Percentiles rank a stretch among this genome's conserved stretches.
phyloP scores from a whole-genome alignment of 2,113 vertebrate genomes.

The Aplodontia rufa region DNA sequence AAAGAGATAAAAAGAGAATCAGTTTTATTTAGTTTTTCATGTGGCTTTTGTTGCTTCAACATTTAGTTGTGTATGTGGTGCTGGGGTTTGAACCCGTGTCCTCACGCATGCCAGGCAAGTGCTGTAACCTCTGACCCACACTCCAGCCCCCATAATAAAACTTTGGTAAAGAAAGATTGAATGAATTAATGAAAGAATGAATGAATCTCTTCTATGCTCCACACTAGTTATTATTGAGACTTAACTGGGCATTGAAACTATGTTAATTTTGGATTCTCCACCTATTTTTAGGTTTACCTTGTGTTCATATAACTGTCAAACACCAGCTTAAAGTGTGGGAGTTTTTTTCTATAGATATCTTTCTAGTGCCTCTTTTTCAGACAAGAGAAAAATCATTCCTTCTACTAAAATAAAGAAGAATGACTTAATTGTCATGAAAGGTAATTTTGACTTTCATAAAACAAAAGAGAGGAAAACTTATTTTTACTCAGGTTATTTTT shows the following conservation, averaged over 20 bases:
- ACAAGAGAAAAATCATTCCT: not conserved
- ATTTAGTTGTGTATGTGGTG: too few species aligned
- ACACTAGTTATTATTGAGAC: not conserved
- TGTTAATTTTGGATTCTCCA: not conserved
- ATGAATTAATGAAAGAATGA: not conserved
- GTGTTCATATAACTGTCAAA: not conserved
- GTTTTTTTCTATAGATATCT: not conserved
- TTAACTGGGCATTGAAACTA: not conserved
- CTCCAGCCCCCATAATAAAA: too few species aligned
- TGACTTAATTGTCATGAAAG: conserved; percentile 42
- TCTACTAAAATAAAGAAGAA: not conserved
- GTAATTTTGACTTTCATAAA: conserved; percentile 29
- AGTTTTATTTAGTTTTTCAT: too few species aligned
- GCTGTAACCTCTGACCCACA: too few species aligned
- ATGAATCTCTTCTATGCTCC: not conserved
- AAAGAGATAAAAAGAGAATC: too few species aligned
- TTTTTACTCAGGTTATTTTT: conserved; percentile 54
- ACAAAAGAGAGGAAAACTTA: conserved; percentile 15
- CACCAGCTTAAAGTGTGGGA: not conserved
- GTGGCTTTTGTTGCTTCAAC: too few species aligned
- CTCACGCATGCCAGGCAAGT: too few species aligned
- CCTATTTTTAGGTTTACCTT: not conserved
- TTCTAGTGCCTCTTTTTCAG: not conserved
- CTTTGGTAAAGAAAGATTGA: not conserved
- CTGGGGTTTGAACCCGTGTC: too few species aligned